Evolutionary conservation across 2,797 vertebrate species (phyloP), one percentile per base, ranked within the genome.

Genomic region (Cyprinodon diabolis): DNA sequence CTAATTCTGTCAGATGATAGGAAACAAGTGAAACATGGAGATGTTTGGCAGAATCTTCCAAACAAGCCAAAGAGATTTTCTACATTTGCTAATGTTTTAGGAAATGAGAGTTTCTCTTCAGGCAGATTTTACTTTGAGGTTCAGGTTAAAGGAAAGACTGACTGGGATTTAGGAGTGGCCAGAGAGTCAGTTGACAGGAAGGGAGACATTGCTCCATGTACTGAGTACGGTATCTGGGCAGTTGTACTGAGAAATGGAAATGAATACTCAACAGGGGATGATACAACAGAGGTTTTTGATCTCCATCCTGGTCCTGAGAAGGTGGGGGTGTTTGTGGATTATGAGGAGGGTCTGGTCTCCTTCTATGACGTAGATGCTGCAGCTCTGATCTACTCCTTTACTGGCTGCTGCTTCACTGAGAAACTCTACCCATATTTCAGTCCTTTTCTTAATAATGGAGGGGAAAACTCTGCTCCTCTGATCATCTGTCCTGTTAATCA

Each of bases 91-190:
- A 19, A 19, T 68, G 66, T 68, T 68, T 52, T 68, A 35, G 66
- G 14, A 52, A 4, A 52, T 48, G 66, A 3, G 30, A 30, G 30
- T 30, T 30, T 30, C 30, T 30, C 30, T 30, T 30, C 30, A 30
- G 30, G 30, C 25, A 68, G 48, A 21, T 68, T 68, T 68, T 68
- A 68, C 48, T 68, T 68, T 52, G 48, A 68, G 66, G 66, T 68
- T 68, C 66, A 68, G 48, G 66, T 68, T 37, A 48, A 68, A 68
- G 66, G 66, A 21, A 52, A 52, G 4, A 51, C 66, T 68, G 30
- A 52, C 15, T 68, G 66, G 66, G 25, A 21, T 52, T 17, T 68
- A 51, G 66, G 66, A 51, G 66, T 68, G 25, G 48, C 1, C 6
- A 51, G 25, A 52, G 66, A 21, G 10, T 51, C 48, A 4, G 9